Conservation (phyloP, 2,888 invertebrate species). For the Nasonia oneida region DNA sequence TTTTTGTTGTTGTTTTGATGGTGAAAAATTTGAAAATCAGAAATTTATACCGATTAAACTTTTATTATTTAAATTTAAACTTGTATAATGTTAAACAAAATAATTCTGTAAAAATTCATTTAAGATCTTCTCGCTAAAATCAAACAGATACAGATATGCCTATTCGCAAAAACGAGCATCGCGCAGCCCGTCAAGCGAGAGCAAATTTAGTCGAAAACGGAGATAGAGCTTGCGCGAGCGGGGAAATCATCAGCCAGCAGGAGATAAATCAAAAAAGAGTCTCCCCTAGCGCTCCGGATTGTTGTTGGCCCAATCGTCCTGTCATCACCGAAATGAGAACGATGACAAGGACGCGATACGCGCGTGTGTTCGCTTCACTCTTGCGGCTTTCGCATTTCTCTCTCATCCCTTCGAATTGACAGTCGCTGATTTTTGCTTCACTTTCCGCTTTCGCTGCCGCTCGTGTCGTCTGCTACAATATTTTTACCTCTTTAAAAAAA, state of each 20-base stretch:
- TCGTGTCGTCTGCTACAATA: background rate
- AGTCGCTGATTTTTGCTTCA: constrained; percentile 22
- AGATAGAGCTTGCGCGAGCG: constrained; percentile 50
- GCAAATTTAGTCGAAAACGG: constrained; percentile 60
- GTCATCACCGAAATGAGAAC: constrained; percentile 68
- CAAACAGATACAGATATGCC: background rate
- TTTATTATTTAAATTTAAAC: no score
- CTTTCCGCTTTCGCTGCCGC: constrained; percentile 11
- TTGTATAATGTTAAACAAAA: no score
- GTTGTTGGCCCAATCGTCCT: constrained; percentile 32
- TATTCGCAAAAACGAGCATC: background rate
- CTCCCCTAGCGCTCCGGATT: background rate
- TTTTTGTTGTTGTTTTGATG: background rate
- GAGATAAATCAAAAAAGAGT: constrained; percentile 28
- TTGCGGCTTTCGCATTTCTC: constrained; percentile 19
- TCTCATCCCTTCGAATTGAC: constrained; percentile 8
- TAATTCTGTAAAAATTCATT: no score
- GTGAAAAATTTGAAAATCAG: no score
- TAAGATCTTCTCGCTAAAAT: no score
- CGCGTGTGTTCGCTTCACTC: background rate
- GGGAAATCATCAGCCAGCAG: constrained; percentile 45
- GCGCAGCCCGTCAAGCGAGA: constrained; percentile 19
- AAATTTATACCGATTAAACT: no score
- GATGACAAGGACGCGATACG: constrained; percentile 65
- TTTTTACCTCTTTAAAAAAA: no score